Percentiles rank a stretch among this genome's conserved stretches.
These are phyloP conservation scores for Gadus macrocephalus DNA, from an alignment of 2,113 vertebrate genomes.

Conservation along the genomic window DNA sequence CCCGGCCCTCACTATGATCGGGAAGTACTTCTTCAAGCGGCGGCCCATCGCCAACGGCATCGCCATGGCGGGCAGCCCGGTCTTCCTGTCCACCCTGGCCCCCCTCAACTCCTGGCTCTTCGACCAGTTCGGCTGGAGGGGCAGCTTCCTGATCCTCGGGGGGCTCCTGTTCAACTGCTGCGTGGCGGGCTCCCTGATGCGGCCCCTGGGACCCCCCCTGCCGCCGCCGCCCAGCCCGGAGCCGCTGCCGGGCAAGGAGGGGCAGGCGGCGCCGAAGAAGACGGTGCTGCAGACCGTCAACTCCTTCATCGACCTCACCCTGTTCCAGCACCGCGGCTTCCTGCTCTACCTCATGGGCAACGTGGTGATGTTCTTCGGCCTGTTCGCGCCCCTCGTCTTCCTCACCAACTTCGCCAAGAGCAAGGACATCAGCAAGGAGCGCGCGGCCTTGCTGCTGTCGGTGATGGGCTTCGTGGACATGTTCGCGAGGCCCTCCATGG, in stretches of 20 bases:
- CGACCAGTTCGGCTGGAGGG: constrained; percentile 87
- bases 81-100: constrained; percentile 92
- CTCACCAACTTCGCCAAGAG: constrained; percentile 94
- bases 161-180: constrained; percentile 93
- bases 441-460: constrained; percentile 88
- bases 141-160: constrained; percentile 94
- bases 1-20: constrained; percentile 96
- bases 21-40: constrained; percentile 91
- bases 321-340: constrained; percentile 93
- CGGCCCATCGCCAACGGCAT: constrained; percentile 93
- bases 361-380: constrained; percentile 91
- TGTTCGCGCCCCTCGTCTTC: constrained; percentile 92
- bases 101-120: constrained; percentile 90
- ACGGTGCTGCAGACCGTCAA: constrained; percentile 82
- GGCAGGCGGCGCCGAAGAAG: constrained; percentile 50
- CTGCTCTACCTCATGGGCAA: constrained; percentile 92
- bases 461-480: constrained; percentile 94
- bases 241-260: background rate
- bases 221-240: constrained; percentile 29
- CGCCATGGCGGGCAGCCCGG: constrained; percentile 95
- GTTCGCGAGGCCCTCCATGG: constrained; percentile 97
- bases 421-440: constrained; percentile 81
- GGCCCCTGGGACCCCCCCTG: constrained; percentile 83
- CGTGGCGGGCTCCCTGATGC: constrained; percentile 92
- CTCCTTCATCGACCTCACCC: constrained; percentile 87